Evolutionary conservation across 2,113 vertebrate species (phyloP).

Genomic region (Cyphomyrus discorhynchus): DNA sequence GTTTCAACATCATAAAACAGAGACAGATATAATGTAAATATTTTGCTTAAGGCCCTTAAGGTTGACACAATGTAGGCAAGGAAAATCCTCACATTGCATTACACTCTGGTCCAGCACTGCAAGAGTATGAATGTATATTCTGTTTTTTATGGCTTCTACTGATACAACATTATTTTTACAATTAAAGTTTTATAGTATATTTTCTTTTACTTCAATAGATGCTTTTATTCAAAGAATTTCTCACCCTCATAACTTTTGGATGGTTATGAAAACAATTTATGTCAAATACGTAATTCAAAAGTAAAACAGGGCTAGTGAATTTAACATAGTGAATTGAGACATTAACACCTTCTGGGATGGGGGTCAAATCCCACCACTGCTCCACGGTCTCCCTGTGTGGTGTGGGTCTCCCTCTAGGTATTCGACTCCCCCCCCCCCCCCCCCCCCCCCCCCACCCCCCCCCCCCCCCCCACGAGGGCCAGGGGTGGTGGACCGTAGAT

Average conservation of each 20-base stretch:
- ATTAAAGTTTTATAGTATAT: background rate
- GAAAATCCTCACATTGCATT: background rate
- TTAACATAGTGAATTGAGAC: background rate
- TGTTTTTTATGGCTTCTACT: background rate
- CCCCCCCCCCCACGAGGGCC: no score
- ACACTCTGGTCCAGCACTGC: background rate
- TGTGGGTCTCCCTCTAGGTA: background rate
- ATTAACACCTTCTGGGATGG: background rate
- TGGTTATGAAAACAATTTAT: background rate
- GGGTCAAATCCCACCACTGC: background rate
- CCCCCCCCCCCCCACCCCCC: no score
- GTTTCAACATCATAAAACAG: conserved; percentile 22
- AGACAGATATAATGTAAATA: conserved; percentile 35
- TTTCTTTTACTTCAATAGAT: background rate
- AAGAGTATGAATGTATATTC: background rate
- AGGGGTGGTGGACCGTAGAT: no score
- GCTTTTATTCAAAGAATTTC: conserved; percentile 3
- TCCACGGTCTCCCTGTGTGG: background rate
- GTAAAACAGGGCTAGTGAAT: background rate
- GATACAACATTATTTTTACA: conserved; percentile 1
- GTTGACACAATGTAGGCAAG: conserved; percentile 24
- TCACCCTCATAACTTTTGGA: background rate
- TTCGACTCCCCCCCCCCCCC: background rate
- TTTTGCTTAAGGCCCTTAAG: conserved; percentile 30
- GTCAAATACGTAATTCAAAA: background rate